Conservation (phyloP, 2,888 invertebrate genomes). For the Phyllotreta striolata region DNA sequence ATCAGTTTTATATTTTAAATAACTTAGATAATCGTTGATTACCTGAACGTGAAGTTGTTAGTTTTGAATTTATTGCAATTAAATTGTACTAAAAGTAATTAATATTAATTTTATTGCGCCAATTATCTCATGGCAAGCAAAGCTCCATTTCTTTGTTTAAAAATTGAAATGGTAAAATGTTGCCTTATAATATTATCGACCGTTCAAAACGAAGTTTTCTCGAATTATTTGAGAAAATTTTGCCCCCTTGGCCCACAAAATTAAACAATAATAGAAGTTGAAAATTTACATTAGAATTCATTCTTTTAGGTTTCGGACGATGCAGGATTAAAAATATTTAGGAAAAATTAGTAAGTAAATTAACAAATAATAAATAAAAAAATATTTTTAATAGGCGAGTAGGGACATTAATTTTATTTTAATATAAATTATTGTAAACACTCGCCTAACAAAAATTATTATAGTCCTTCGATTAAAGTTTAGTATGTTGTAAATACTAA, state of each 20-base stretch:
- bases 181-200: conserved; percentile 1
- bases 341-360: no score
- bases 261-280: no score
- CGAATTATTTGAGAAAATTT: background rate
- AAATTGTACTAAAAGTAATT: no score
- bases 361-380: no score
- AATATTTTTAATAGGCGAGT: conserved; percentile 8
- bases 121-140: background rate
- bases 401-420: conserved; percentile 16
- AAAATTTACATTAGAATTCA: no score
- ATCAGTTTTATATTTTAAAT: conserved; percentile 18
- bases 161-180: conserved; percentile 6
- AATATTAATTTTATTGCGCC: no score
- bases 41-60: conserved; percentile 5
- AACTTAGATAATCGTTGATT: conserved; percentile 12
- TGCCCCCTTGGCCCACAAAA: no score
- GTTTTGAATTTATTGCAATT: no score
- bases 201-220: background rate
- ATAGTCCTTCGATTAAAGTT: background rate
- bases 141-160: conserved; percentile 1
- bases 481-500: background rate
- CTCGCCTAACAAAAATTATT: conserved; percentile 12
- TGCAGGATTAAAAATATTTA: no score
- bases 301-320: no score
- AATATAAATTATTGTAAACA: conserved; percentile 18